Evolutionary conservation across 2,113 vertebrate genomes (phyloP).

Genomic region (Trematocara unimaculatum): DNA sequence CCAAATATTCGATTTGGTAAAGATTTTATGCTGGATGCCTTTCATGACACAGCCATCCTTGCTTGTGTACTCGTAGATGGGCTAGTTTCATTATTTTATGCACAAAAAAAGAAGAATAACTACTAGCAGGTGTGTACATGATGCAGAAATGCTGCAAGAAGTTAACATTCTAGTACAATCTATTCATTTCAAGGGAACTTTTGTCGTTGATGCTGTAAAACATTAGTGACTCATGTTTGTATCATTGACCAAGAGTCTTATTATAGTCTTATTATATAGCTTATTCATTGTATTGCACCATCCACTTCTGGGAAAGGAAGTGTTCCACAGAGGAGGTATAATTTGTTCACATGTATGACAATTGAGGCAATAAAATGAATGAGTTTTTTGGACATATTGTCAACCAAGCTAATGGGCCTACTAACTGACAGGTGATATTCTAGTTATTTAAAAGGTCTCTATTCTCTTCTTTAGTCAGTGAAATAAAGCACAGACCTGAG

Average conservation of each 20-base stretch:
- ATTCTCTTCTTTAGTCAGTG: neutral
- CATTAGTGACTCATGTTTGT: neutral
- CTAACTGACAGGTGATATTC: neutral
- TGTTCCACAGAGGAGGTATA: neutral
- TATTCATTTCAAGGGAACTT: neutral
- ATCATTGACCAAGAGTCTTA: neutral
- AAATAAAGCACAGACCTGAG: neutral
- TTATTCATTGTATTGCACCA: neutral
- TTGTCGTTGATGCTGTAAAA: neutral
- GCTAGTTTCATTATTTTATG: too few species aligned
- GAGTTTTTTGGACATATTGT: neutral
- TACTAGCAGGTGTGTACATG: neutral
- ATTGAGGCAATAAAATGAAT: neutral
- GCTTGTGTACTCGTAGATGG: accelerated
- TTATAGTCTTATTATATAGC: too few species aligned
- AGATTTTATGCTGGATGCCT: neutral
- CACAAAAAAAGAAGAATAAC: neutral
- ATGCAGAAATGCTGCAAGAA: neutral
- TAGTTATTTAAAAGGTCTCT: neutral
- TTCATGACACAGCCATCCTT: neutral
- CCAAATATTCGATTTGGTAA: neutral
- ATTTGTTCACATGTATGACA: neutral
- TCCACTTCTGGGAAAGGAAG: neutral
- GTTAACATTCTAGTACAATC: neutral
- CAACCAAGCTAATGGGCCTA: neutral